Evolutionary conservation across 2,113 vertebrate genomes (phyloP).

Genomic region (Nasalis larvatus): DNA sequence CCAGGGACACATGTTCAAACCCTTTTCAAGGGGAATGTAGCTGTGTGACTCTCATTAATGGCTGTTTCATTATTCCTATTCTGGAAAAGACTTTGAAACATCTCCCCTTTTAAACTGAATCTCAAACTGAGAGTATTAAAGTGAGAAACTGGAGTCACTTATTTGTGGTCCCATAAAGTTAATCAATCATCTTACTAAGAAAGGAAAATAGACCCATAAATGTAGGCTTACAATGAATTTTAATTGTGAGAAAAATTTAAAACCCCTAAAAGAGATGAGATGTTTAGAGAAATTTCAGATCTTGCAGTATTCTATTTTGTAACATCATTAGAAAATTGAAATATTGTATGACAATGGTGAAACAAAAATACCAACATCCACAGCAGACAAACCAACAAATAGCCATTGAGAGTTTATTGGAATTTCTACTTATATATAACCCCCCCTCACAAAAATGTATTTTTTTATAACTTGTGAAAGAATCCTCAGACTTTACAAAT

Average conservation of each 20-base stretch:
- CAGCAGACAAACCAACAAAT: not conserved
- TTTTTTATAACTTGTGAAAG: not conserved
- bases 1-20: slow-evolving; percentile 2
- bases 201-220: slow-evolving; percentile 28
- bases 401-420: not conserved
- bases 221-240: slow-evolving; percentile 14
- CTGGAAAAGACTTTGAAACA: slow-evolving; percentile 1
- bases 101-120: slow-evolving; percentile 10
- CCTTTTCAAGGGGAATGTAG: not conserved
- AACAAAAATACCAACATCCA: not conserved
- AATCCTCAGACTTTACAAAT: not conserved
- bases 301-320: not conserved
- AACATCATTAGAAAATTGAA: slow-evolving; percentile 3
- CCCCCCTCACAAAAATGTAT: not conserved
- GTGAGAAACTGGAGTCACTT: not conserved
- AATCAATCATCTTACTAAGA: not conserved
- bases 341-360: not conserved
- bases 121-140: not conserved
- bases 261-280: not conserved
- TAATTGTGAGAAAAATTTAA: slow-evolving; percentile 27
- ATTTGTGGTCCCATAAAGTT: not conserved
- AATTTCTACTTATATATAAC: not conserved
- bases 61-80: not conserved
- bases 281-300: not conserved
- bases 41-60: slow-evolving; percentile 10